Conservation (phyloP, 2,888 invertebrate genomes). For the Merodon equestris region DNA sequence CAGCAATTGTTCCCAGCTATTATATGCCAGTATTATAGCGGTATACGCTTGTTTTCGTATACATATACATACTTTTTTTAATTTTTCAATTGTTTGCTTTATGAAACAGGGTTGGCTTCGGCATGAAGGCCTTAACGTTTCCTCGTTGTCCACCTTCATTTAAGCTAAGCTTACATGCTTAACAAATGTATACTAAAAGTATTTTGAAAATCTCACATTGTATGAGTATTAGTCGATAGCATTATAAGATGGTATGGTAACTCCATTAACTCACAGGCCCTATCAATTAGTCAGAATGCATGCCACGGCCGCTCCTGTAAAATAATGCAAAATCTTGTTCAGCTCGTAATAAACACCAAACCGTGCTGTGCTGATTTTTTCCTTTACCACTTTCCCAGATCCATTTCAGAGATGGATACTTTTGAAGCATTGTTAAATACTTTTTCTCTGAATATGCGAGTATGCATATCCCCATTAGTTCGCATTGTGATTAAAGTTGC, state of each 20-base stretch:
- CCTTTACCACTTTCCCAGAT: constrained; percentile 46
- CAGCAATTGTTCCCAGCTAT: constrained; percentile 68
- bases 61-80: constrained; percentile 52
- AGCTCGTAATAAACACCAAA: constrained; percentile 64
- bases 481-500: constrained; percentile 56
- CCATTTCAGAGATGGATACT: constrained; percentile 63
- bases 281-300: too few relatives aligned
- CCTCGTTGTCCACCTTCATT: background rate
- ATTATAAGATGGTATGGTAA: too few relatives aligned
- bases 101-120: constrained; percentile 44
- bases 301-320: constrained; percentile 39
- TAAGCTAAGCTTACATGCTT: constrained; percentile 3
- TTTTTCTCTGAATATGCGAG: constrained; percentile 47
- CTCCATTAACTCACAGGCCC: too few relatives aligned
- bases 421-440: constrained; percentile 68
- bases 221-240: background rate
- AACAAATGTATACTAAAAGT: background rate
- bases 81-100: constrained; percentile 67
- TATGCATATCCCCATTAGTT: constrained; percentile 64
- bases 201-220: constrained; percentile 12
- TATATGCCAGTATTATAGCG: constrained; percentile 41
- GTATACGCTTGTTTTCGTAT: constrained; percentile 38
- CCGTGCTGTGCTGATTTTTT: constrained; percentile 55
- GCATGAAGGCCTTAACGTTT: background rate
- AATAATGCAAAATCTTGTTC: constrained; percentile 31